Percentiles rank a stretch among this genome's conserved stretches.
Conservation (phyloP, 1,140 invertebrate species). For the Drosophila carrolli region DNA sequence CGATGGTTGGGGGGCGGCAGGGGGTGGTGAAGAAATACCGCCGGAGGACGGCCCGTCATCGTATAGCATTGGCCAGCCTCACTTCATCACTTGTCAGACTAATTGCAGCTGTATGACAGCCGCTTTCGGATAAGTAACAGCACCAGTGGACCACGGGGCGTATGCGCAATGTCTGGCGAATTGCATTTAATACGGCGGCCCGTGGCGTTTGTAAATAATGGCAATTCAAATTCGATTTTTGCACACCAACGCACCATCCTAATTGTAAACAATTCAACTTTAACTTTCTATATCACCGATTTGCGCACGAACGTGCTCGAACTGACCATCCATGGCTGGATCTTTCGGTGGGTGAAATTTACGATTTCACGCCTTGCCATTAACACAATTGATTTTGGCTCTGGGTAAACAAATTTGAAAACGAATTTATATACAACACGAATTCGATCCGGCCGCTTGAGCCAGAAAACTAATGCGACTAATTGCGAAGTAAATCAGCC, state of each 20-base stretch:
- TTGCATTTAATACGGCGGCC: slow-evolving; percentile 30
- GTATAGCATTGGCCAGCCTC: slow-evolving; percentile 21
- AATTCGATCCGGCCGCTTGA: slow-evolving; percentile 12
- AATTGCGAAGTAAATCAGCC: slow-evolving; percentile 62
- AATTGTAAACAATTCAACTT: slow-evolving; percentile 54
- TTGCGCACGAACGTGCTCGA: slow-evolving; percentile 46
- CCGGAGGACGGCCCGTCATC: slow-evolving; percentile 60
- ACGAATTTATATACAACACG: slow-evolving; percentile 23
- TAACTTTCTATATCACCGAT: slow-evolving; percentile 19
- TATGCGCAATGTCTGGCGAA: slow-evolving; percentile 55
- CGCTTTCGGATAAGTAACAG: slow-evolving; percentile 44
- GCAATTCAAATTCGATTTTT: slow-evolving; percentile 32
- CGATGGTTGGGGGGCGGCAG: slow-evolving; percentile 5
- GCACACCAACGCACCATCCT: slow-evolving; percentile 17
- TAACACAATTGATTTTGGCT: slow-evolving; percentile 71
- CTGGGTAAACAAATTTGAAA: slow-evolving; percentile 37
- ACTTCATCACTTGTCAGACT: slow-evolving; percentile 74
- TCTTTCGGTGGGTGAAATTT: slow-evolving; percentile 43
- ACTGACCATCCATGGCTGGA: slow-evolving; percentile 2
- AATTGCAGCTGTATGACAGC: slow-evolving; percentile 60
- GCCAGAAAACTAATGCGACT: slow-evolving; percentile 61
- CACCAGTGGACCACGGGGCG: slow-evolving; percentile 28
- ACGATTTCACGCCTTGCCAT: slow-evolving; percentile 65
- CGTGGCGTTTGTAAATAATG: slow-evolving; percentile 13
- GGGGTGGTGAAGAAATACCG: slow-evolving; percentile 24